Percentiles rank a stretch among this genome's conserved stretches.
phyloP scores from a whole-genome alignment of 2,113 vertebrate species.

The Scalopus aquaticus region DNA sequence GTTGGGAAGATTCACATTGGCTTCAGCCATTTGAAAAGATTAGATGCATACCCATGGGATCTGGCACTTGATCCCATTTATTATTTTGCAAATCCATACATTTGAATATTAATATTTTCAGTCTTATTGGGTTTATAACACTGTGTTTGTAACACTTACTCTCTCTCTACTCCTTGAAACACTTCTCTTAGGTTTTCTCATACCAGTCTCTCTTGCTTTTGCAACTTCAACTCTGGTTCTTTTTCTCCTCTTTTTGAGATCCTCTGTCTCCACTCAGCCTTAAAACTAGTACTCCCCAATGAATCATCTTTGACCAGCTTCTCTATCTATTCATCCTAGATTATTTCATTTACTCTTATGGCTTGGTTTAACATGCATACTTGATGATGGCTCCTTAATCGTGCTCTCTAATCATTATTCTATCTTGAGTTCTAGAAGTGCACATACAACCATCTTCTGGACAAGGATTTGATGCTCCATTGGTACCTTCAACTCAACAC shows the following conservation, averaged over 20 bases:
- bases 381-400: not conserved
- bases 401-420: not conserved
- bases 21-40: not conserved
- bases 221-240: not conserved
- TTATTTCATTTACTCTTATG: not conserved
- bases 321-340: not conserved
- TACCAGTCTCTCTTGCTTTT: not conserved
- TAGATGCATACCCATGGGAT: not conserved
- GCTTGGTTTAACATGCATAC: not conserved
- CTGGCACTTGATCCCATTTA: not conserved
- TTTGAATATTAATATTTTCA: not conserved
- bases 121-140: not conserved
- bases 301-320: not conserved
- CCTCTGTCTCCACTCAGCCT: not conserved
- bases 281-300: not conserved
- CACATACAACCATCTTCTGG: not conserved
- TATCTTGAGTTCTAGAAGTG: not conserved
- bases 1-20: not conserved
- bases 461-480: not conserved
- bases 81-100: not conserved
- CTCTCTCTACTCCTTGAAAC: not conserved
- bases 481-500: not conserved
- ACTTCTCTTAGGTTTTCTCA: not conserved
- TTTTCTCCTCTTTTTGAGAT: constrained; percentile 6
- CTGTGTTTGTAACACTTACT: not conserved